phyloP scores from a whole-genome alignment of 2,797 vertebrate genomes.

The Botia almorhae region DNA sequence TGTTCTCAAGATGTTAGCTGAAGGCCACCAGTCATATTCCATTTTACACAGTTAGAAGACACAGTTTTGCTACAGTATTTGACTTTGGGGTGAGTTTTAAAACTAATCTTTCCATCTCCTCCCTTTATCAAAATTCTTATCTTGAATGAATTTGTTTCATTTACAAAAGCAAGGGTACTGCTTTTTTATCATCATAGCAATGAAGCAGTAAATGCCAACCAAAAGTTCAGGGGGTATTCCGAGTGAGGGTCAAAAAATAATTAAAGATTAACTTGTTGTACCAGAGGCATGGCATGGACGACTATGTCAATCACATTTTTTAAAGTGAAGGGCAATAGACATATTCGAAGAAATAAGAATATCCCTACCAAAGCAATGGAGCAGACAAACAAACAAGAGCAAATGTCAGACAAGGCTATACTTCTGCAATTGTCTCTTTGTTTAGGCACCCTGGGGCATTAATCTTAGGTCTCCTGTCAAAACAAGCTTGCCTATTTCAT shows the following conservation, averaged over 20 bases:
- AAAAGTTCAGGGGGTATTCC: conserved; percentile 4
- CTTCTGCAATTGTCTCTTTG: conserved; percentile 17
- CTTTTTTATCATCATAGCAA: no score
- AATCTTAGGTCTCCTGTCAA: conserved; percentile 53
- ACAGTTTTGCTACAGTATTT: neutral
- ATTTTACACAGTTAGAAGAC: neutral
- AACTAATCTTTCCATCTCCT: neutral
- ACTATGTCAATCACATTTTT: conserved; percentile 7
- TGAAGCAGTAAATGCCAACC: neutral
- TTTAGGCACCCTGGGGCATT: conserved; percentile 31
- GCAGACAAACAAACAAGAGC: conserved; percentile 34
- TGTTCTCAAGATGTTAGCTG: neutral
- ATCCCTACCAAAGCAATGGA: conserved; percentile 6
- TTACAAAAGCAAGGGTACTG: neutral
- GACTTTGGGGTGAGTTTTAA: neutral
- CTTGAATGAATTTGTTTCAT: neutral
- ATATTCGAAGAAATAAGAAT: conserved; percentile 38
- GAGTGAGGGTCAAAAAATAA: neutral
- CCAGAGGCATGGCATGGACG: conserved; percentile 11
- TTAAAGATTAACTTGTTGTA: conserved; percentile 10
- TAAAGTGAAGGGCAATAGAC: conserved; percentile 15
- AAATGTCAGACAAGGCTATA: conserved; percentile 38
- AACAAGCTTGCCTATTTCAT: conserved; percentile 44
- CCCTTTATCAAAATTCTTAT: neutral
- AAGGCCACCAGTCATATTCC: neutral